phyloP scores from a whole-genome alignment of 2,797 vertebrate genomes.

The Aldrovandia affinis region DNA sequence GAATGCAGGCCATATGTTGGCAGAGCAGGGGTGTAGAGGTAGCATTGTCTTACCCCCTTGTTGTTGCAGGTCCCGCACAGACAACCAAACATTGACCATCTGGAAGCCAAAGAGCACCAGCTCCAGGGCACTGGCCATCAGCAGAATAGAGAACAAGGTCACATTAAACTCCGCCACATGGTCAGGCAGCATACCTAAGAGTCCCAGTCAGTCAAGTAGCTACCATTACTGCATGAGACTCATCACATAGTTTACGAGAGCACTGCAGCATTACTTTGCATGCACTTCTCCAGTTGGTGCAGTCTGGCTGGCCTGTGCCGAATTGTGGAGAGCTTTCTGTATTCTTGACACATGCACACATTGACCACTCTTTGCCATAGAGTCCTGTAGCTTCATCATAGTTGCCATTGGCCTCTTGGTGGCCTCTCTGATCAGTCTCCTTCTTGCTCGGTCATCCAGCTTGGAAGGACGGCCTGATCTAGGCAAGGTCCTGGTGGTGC shows the following conservation, averaged over 20 bases:
- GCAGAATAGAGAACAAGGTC: constrained; percentile 70
- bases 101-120: constrained; percentile 70
- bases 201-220: constrained; percentile 62
- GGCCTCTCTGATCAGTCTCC: too few relatives aligned
- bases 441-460: too few relatives aligned
- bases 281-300: not conserved
- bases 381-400: too few relatives aligned
- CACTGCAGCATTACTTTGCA: not conserved
- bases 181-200: constrained; percentile 52
- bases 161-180: constrained; percentile 72
- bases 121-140: constrained; percentile 64
- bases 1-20: not conserved
- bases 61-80: constrained; percentile 73
- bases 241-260: not conserved
- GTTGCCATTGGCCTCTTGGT: too few relatives aligned
- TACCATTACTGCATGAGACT: constrained; percentile 44
- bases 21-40: not conserved
- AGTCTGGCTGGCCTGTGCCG: not conserved
- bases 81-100: constrained; percentile 77
- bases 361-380: too few relatives aligned
- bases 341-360: too few relatives aligned
- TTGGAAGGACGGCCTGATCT: too few relatives aligned
- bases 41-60: constrained; percentile 57
- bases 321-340: not conserved
- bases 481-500: too few relatives aligned